phyloP scores from a whole-genome alignment of 2,797 vertebrate species.

The Notolepis coatsorum region DNA sequence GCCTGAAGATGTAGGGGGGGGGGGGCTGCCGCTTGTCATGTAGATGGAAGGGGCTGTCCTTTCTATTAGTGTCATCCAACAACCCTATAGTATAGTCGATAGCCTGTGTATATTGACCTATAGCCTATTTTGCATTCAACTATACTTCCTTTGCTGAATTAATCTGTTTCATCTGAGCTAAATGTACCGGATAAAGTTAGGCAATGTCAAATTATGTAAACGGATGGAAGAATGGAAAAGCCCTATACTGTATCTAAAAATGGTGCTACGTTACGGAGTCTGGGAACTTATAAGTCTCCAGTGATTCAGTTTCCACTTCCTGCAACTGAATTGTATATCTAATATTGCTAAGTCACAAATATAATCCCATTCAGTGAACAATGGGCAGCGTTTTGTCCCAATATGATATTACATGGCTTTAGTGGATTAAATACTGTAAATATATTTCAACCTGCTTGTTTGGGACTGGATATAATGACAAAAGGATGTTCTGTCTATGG shows the following conservation, averaged over 20 bases:
- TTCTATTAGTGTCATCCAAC: constrained; percentile 9
- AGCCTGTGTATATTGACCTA: not conserved
- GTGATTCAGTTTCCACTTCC: not conserved
- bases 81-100: not conserved
- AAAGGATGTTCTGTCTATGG: not conserved
- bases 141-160: too few species aligned
- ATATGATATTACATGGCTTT: not conserved
- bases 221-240: too few species aligned
- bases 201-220: too few species aligned
- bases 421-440: not conserved
- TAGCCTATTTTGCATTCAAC: too few species aligned
- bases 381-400: not conserved
- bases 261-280: too few species aligned
- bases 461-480: constrained; percentile 10
- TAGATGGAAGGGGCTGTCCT: constrained; percentile 9
- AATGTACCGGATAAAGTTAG: not conserved
- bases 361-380: not conserved
- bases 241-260: too few species aligned
- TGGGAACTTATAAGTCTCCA: not conserved
- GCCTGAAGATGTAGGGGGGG: constrained; percentile 17
- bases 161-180: too few species aligned
- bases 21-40: constrained; percentile 12
- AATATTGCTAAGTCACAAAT: not conserved
- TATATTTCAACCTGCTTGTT: not conserved
- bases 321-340: not conserved